Evolutionary conservation across 2,888 invertebrate species (phyloP).

Genomic region (Chouioia cunea): DNA sequence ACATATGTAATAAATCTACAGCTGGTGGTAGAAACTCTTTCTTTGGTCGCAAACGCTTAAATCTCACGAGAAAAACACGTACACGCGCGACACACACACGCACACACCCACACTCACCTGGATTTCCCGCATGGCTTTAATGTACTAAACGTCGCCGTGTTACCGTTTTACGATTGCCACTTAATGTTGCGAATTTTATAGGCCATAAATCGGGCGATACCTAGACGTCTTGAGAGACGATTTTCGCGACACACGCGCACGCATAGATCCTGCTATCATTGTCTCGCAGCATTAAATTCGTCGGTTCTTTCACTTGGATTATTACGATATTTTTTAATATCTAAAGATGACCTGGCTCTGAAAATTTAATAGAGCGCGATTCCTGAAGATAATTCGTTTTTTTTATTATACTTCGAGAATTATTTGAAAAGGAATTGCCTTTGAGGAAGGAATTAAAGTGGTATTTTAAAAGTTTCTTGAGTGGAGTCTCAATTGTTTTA

Average conservation of each 20-base stretch:
- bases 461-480: too few relatives aligned
- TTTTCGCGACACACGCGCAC: constrained; percentile 32
- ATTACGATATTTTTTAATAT: constrained; percentile 8
- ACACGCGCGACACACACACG: too few relatives aligned
- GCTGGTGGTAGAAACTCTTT: too few relatives aligned
- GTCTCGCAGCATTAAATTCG: neutral
- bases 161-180: constrained; percentile 35
- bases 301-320: neutral
- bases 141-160: constrained; percentile 34
- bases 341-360: neutral
- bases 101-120: neutral
- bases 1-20: too few relatives aligned
- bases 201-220: constrained; percentile 37
- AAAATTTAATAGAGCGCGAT: constrained; percentile 2
- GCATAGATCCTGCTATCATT: neutral
- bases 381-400: neutral
- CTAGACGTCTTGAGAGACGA: constrained; percentile 27
- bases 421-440: too few relatives aligned
- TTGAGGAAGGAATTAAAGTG: too few relatives aligned
- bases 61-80: too few relatives aligned
- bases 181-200: constrained; percentile 45
- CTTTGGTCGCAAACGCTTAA: too few relatives aligned
- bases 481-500: neutral
- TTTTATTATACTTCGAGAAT: neutral
- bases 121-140: constrained; percentile 43